Percentiles rank a stretch among this genome's conserved stretches.
Evolutionary conservation across 2,888 invertebrate species (phyloP).

Genomic region (Drosophila pseudotalamancana): DNA sequence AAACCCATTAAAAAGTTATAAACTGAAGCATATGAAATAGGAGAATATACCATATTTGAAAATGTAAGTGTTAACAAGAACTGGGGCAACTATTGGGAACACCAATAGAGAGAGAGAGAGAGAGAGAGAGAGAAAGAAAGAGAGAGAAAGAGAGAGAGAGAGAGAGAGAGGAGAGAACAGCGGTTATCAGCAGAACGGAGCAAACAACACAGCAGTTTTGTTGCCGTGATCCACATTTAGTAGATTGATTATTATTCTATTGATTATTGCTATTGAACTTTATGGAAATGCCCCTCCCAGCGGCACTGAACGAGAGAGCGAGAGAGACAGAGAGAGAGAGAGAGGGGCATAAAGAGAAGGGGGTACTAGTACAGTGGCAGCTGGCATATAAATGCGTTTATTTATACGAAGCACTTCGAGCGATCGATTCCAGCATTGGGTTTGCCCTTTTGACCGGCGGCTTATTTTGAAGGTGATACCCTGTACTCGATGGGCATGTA

Average conservation of each 20-base stretch:
- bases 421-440: conserved; percentile 6
- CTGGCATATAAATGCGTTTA: conserved; percentile 14
- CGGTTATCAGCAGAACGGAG: conserved; percentile 32
- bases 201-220: conserved; percentile 1
- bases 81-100: conserved; percentile 57
- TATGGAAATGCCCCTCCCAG: background rate
- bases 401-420: conserved; percentile 1
- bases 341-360: background rate
- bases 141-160: conserved; percentile 10
- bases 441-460: conserved; percentile 34
- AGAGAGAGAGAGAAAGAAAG: conserved; percentile 9
- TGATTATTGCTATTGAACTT: conserved; percentile 61
- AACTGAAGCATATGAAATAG: background rate
- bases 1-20: background rate
- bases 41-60: background rate
- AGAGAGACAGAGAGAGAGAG: background rate
- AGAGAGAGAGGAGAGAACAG: background rate
- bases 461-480: conserved; percentile 13
- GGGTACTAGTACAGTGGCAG: background rate
- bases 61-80: conserved; percentile 7
- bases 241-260: conserved; percentile 51
- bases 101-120: conserved; percentile 8
- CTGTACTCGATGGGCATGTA: background rate
- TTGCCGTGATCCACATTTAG: conserved; percentile 8
- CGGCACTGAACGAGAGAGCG: background rate